Evolutionary conservation across 2,113 vertebrate genomes (phyloP).

Genomic region (Heterotilapia buettikoferi): DNA sequence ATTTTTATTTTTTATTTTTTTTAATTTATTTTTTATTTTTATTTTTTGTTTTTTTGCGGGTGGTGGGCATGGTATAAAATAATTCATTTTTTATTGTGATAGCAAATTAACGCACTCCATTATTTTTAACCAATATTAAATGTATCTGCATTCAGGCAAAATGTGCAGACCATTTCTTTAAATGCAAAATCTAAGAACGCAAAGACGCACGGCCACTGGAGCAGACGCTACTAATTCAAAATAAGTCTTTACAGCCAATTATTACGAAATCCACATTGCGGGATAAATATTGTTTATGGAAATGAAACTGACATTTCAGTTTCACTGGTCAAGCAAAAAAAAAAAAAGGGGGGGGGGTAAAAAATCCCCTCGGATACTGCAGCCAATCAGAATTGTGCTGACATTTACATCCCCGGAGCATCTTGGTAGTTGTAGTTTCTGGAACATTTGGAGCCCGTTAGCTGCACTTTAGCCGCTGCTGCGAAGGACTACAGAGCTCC

Average conservation of each 20-base stretch:
- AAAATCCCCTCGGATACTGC: background rate
- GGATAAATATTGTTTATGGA: background rate
- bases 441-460: background rate
- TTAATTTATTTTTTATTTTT: background rate
- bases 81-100: background rate
- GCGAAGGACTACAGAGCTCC: slow-evolving; percentile 64
- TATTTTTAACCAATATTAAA: background rate
- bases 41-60: background rate
- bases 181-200: background rate
- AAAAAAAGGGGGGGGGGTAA: accelerated
- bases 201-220: background rate
- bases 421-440: slow-evolving; percentile 70
- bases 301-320: background rate
- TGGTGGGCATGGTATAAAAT: background rate
- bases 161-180: background rate
- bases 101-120: background rate
- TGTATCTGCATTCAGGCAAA: background rate
- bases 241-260: background rate
- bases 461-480: background rate
- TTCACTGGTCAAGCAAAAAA: background rate
- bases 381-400: slow-evolving; percentile 64
- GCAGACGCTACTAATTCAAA: background rate
- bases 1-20: background rate
- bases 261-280: background rate
- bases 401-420: slow-evolving; percentile 44